These are phyloP conservation scores for Bibio marci DNA, from an alignment of 2,888 invertebrate genomes.

Conservation along the genomic window DNA sequence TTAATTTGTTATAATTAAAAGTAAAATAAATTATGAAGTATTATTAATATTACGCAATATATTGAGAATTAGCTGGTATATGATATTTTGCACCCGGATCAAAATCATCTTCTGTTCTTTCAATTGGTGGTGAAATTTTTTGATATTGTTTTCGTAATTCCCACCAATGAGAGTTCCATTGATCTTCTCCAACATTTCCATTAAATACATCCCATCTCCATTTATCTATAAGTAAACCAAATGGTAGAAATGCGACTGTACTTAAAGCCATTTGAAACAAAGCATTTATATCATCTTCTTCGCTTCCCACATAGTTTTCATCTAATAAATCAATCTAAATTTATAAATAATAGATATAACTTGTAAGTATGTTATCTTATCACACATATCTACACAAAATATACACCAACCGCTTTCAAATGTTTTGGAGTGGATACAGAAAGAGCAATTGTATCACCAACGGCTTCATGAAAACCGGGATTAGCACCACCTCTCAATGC, in stretches of 20 bases:
- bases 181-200: constrained; percentile 25
- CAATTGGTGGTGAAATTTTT: constrained; percentile 28
- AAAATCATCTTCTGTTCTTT: constrained; percentile 26
- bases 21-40: constrained; percentile 35
- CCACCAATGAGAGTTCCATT: constrained; percentile 32
- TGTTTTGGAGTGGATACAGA: constrained; percentile 27
- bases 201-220: constrained; percentile 40
- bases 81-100: constrained; percentile 33
- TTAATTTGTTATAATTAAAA: background rate
- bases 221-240: constrained; percentile 36
- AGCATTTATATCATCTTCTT: constrained; percentile 27
- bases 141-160: constrained; percentile 28
- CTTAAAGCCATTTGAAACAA: constrained; percentile 32
- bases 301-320: constrained; percentile 11
- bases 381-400: too few species aligned
- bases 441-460: constrained; percentile 32
- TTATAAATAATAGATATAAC: background rate
- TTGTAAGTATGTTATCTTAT: too few species aligned
- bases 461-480: constrained; percentile 35
- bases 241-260: constrained; percentile 38
- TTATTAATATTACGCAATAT: constrained; percentile 21
- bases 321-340: constrained; percentile 11
- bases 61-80: constrained; percentile 29
- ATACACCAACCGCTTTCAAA: constrained; percentile 10
- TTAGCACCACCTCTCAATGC: constrained; percentile 52